Conservation (phyloP, 53 echinoderm and acorn worm species). For the Mesocentrotus franciscanus region DNA sequence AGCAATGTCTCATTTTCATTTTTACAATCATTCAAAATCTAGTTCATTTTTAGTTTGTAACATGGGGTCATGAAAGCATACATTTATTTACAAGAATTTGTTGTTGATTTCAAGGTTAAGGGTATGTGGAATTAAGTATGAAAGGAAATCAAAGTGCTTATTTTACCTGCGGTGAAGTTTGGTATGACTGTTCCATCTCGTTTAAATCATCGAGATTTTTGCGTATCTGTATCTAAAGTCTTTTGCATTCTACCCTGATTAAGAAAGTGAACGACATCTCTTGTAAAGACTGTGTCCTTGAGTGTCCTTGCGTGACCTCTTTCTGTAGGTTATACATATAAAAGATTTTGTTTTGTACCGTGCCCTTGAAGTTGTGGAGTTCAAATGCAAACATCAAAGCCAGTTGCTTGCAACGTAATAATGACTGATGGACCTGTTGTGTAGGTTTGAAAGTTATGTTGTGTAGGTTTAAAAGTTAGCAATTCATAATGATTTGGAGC, state of each 20-base stretch:
- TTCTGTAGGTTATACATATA: no score
- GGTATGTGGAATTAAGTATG: neutral
- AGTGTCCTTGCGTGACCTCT: no score
- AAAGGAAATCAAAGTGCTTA: neutral
- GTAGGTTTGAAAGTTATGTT: no score
- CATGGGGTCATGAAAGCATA: neutral
- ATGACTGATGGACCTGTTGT: no score
- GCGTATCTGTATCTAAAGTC: neutral
- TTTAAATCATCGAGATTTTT: neutral
- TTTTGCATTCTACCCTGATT: neutral
- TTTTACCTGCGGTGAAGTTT: neutral
- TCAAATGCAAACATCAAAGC: neutral
- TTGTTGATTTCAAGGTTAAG: neutral
- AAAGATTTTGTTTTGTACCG: no score
- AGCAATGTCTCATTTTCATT: neutral
- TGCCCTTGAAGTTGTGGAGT: neutral
- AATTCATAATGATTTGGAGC: no score
- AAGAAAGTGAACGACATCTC: neutral
- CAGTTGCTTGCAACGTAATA: no score
- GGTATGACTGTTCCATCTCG: neutral
- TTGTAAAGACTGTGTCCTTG: no score
- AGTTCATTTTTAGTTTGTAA: neutral
- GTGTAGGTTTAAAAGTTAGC: no score
- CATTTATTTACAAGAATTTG: neutral
- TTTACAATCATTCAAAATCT: neutral